Conservation (phyloP, 2,888 invertebrate species). For the Xestoiulus laeticollis region DNA sequence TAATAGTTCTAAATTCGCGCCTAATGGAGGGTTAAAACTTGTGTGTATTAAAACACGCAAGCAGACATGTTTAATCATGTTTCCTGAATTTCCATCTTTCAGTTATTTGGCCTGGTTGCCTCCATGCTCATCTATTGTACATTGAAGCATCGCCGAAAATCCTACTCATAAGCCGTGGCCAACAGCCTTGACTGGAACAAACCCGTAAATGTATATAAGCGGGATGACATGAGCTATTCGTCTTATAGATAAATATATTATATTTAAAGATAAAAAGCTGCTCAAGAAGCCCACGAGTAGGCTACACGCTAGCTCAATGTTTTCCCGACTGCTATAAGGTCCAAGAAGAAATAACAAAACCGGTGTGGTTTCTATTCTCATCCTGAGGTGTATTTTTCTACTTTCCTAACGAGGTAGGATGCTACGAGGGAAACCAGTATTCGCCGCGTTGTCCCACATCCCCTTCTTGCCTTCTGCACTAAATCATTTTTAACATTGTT, state of each 20-base stretch:
- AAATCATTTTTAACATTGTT: neutral
- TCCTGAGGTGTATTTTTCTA: conserved; percentile 17
- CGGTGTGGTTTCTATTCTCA: neutral
- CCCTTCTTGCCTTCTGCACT: neutral
- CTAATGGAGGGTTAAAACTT: too few species aligned
- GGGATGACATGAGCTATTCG: neutral
- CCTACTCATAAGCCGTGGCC: neutral
- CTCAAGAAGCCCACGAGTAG: neutral
- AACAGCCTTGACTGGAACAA: neutral
- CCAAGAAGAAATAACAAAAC: neutral
- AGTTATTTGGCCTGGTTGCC: conserved; percentile 78
- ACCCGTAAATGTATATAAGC: neutral
- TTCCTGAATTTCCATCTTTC: conserved; percentile 61
- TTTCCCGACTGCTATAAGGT: conserved; percentile 1
- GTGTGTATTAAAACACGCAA: too few species aligned
- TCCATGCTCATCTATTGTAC: conserved; percentile 81
- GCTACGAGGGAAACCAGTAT: neutral
- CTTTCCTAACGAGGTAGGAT: neutral
- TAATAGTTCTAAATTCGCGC: too few species aligned
- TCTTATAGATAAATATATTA: conserved; percentile 31
- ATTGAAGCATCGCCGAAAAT: conserved; percentile 68
- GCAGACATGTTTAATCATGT: neutral
- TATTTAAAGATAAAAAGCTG: neutral
- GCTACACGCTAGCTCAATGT: neutral
- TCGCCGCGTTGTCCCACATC: neutral